Base-by-base conservation (phyloP, 1,140 invertebrate species). In the Trinorchestia longiramus region DNA sequence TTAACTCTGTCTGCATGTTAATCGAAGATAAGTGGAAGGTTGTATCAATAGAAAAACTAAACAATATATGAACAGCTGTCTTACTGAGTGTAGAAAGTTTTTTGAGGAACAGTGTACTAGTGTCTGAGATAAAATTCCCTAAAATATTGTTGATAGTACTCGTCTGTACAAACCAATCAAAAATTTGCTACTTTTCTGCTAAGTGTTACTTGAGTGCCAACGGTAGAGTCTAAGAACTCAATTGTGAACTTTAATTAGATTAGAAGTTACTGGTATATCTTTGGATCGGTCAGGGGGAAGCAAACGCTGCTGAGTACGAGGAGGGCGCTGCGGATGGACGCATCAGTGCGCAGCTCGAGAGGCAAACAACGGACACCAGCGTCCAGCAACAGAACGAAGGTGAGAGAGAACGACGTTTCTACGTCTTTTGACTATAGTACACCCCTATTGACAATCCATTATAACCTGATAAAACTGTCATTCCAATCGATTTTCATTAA, bases 301-400 rank as follows among this genome's bases (percentile, higher is more conserved):
- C 62, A 0, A 57, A 44, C 40, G 91, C 95, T 0, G 87, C 36
- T 4, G 96, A 96, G 62, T 95, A 57, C 43, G 96, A 96, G 17
- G 95, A 95, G 42, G 91, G 95, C 62, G 91, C 95, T 28, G n/a
- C 44, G 0, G 95, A 96, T 44, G 88, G 53, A 1, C 44, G 90
- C 42, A 41, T 47, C 92, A 94, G 47, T 41, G 77, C 88, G 0
- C 92, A 8, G 43, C 44, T 94, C 41, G 43, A 94, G 92, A 43
- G 92, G 44, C 92, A 94, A 44, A 36, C 92, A 4, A 95, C 92
- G 3, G 96, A 96, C 11, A 95, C 96, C 77, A 95, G 53, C 40
- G 43, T 95, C 41, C 96, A 96, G 87, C 96, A 88, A 43, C 96
- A 95, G 44, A 96, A 96, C 36, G 96, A 96, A 87, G 92, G 96